Base-by-base conservation (phyloP, 1,140 invertebrate genomes). In the Trichonephila clavata region DNA sequence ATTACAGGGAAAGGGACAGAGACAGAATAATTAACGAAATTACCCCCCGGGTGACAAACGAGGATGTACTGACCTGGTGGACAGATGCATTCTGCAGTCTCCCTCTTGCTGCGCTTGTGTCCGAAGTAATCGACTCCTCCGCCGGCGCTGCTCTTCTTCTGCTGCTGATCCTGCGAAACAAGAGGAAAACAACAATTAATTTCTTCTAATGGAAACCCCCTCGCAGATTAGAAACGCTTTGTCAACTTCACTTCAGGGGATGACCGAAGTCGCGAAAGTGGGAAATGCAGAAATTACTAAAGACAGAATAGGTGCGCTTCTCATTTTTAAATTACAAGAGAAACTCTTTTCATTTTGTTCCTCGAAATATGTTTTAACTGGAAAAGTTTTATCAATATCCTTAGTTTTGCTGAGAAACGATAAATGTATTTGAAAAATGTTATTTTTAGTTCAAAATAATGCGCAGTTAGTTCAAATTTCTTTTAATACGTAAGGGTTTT, bases 31-130 rank as follows among this genome's bases (percentile, higher is more conserved):
- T 77, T 77, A 77, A 27, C 27, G 81, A 83, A 83, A 83, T 83
- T 24, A 27, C 20, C 8, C 39, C 21, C 39, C 81, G 18, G 21
- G n/a, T 21, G 50, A 18, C 16, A 83, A 50, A 39, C 20, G 20
- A 21, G 81, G 21, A 10, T 39, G n/a, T 14, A 90, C 90, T 84
- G n/a, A 92, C 90, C 90, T 92, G 90, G 90, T 65, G 90, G 90
- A 92, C 90, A 92, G 80, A 84, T 92, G 80, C 90, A 92, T 84
- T 84, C 77, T 32, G 90, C 90, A 21, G 90, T 92, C 57, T 92
- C 90, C 21, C 90, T 32, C 43, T 84, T 92, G 39, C n/a, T 92
- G 59, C 90, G 20, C 59, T 59, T 83, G 24, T 32, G 60, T 43
- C 27, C 24, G 87, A 89, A 71, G 57, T 27, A 50, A 50, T 77